Base-by-base conservation (phyloP, 2,113 vertebrate genomes). In the Thamnaconus septentrionalis region DNA sequence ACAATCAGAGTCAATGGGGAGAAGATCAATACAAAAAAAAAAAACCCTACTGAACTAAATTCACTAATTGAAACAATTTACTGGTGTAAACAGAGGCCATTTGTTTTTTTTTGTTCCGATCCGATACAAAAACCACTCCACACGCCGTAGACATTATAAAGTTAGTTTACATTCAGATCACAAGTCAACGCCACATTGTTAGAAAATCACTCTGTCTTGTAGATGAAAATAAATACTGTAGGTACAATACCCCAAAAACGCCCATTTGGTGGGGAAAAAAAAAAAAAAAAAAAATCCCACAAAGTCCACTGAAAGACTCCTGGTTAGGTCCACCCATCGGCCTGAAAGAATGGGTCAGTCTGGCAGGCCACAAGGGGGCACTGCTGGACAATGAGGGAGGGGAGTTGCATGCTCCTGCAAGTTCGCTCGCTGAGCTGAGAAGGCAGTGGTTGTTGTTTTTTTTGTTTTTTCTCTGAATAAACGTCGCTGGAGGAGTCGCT, bases 151-250 rank as follows among this genome's bases (percentile, higher is more conserved):
- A 56, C 39, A 61, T 67, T 39, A 62, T 65, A 56, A 73, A 59
- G 47, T 60, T 58, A 4, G 49, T 53, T 62, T 78, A 84, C 67
- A 78, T 72, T 87, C 68, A 70, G 65, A 68, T 67, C 61, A 79
- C 70, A 69, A n/a, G 48, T 79, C 67, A 75, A 64, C 11, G 52
- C 58, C 68, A 69, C 60, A 4, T 78, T 10, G 49, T 74, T 83
- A 81, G 53, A 88, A 86, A 80, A 85, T 41, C 64, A 55, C 41
- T 56, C 72, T 56, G 68, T 76, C 50, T 49, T 39, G 9, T 46
- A 44, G 65, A 69, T 71, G 69, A 69, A 83, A 86, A 78, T 66
- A 80, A 31, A 31, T 31, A 31, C 18, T 31, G 9, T 58, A 40
- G 56, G 60, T 46, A 71, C 58, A 50, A 79, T 80, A 70, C 10